Evolutionary conservation across 2,797 vertebrate species (phyloP).

Genomic region (Tapirus indicus): DNA sequence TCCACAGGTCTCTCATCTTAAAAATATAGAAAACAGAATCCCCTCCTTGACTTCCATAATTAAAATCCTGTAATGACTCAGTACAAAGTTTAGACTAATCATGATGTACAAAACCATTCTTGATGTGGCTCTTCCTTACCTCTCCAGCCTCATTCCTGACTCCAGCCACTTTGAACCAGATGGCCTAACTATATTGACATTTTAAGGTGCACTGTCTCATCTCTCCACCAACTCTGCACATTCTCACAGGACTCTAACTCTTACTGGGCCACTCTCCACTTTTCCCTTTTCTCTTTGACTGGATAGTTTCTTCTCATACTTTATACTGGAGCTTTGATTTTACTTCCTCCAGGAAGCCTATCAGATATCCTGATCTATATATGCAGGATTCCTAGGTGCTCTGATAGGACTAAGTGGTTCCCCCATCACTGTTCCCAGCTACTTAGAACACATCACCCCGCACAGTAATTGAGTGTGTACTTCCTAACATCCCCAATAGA

Average conservation of each 20-base stretch:
- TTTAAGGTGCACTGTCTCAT: neutral
- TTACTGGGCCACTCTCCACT: neutral
- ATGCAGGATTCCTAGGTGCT: neutral
- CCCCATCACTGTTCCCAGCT: neutral
- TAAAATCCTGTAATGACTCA: neutral
- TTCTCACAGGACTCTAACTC: neutral
- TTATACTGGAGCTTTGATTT: neutral
- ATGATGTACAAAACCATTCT: neutral
- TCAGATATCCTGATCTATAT: too few species aligned
- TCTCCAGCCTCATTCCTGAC: neutral
- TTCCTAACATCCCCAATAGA: neutral
- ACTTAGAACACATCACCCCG: neutral
- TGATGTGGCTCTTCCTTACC: neutral
- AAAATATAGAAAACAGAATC: neutral
- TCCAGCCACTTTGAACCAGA: neutral
- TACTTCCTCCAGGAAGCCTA: neutral
- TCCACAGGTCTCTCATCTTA: neutral
- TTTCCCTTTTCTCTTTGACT: neutral
- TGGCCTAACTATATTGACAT: neutral
- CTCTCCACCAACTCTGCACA: neutral
- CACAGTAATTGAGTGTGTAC: neutral
- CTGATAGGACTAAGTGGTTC: neutral
- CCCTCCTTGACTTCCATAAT: neutral
- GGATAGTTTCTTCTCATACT: neutral
- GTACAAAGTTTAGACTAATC: neutral